These are phyloP conservation scores for Pectinophora gossypiella DNA, from an alignment of 1,140 invertebrate genomes.

Conservation along the genomic window DNA sequence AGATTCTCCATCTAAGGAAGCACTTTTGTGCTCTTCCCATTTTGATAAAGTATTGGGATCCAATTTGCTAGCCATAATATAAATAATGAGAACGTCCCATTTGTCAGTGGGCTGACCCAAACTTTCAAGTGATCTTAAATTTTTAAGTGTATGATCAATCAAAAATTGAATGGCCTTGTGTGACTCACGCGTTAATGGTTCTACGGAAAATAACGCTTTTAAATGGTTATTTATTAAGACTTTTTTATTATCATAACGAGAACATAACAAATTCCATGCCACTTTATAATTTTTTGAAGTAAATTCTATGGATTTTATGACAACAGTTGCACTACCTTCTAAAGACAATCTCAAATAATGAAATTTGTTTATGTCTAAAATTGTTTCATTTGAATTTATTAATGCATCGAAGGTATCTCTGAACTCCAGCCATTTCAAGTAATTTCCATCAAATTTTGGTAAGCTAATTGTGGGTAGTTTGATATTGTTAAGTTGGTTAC, in stretches of 20 bases:
- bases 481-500: background rate
- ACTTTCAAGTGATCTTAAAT: background rate
- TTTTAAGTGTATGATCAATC: background rate
- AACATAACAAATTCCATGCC: background rate
- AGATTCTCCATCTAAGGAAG: background rate
- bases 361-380: too few relatives aligned
- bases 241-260: background rate
- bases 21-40: conserved; percentile 1
- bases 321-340: background rate
- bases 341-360: background rate
- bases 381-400: background rate
- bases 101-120: conserved; percentile 3
- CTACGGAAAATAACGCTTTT: background rate
- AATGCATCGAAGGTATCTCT: too few relatives aligned
- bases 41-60: background rate
- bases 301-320: background rate
- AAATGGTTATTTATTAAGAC: background rate
- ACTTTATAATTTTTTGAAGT: background rate
- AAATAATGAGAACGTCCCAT: background rate
- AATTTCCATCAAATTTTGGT: too few relatives aligned
- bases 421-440: too few relatives aligned
- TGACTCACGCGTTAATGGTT: background rate
- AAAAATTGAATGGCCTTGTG: background rate
- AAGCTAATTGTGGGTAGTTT: background rate
- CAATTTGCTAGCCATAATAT: background rate